A percentile compares a stretch with the other conserved stretches of the same genome.
Evolutionary conservation across 2,797 vertebrate species (phyloP).

Genomic region (Lacerta viridis): DNA sequence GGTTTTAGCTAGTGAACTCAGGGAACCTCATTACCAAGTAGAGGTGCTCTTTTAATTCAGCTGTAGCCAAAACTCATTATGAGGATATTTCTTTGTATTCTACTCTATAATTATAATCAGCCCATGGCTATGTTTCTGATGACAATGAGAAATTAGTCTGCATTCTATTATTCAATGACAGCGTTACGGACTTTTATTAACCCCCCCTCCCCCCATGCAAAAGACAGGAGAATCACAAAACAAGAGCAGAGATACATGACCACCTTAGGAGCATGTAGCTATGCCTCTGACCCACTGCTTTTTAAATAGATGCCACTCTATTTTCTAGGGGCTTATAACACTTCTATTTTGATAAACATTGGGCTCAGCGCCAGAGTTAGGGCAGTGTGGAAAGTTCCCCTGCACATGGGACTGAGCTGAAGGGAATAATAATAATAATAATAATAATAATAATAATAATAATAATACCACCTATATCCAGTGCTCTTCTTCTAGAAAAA

Average conservation of each 20-base stretch:
- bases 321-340: constrained; percentile 65
- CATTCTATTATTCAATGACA: constrained; percentile 37
- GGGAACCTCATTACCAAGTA: constrained; percentile 19
- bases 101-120: constrained; percentile 30
- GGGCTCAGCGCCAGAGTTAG: neutral
- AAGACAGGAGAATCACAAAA: constrained; percentile 42
- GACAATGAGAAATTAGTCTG: constrained; percentile 35
- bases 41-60: constrained; percentile 10
- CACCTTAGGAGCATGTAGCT: constrained; percentile 58
- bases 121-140: neutral
- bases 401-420: no score
- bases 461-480: no score
- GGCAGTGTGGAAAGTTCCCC: no score
- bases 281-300: constrained; percentile 39
- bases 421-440: no score
- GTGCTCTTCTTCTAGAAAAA: no score
- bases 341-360: constrained; percentile 60
- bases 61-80: neutral
- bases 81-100: constrained; percentile 44
- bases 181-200: constrained; percentile 21
- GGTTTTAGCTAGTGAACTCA: constrained; percentile 25
- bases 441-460: no score
- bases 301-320: constrained; percentile 54
- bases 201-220: neutral
- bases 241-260: constrained; percentile 33